phyloP scores from a whole-genome alignment of 2,113 vertebrate species.

The Odontophorus gujanensis region DNA sequence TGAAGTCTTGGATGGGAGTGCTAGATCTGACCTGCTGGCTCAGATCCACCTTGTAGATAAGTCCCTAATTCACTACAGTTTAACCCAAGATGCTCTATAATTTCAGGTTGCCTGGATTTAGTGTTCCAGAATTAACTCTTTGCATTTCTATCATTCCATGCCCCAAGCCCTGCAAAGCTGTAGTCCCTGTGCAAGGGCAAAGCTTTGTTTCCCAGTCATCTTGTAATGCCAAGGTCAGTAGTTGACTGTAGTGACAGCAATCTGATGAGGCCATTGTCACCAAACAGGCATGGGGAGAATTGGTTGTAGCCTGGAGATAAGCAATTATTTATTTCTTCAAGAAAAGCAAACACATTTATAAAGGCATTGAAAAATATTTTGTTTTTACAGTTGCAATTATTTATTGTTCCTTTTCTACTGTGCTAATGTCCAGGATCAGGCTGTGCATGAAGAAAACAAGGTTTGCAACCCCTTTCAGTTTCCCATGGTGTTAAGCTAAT shows the following conservation, averaged over 20 bases:
- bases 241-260: background rate
- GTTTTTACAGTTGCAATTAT: background rate
- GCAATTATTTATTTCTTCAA: background rate
- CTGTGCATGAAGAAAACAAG: constrained; percentile 4
- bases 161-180: background rate
- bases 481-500: constrained; percentile 37
- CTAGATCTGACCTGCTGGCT: constrained; percentile 54
- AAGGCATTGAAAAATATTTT: background rate
- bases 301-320: background rate
- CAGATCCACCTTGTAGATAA: constrained; percentile 10
- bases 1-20: constrained; percentile 32
- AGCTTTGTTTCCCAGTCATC: background rate
- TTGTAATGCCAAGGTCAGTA: background rate
- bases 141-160: background rate
- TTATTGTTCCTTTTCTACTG: constrained; percentile 5
- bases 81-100: background rate
- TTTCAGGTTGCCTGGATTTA: background rate
- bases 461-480: constrained; percentile 6
- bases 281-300: background rate
- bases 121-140: background rate
- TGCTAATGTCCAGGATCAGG: background rate
- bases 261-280: background rate
- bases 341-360: background rate
- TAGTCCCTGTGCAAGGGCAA: background rate
- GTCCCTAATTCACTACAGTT: background rate